Percentiles rank a stretch among this genome's conserved stretches.
phyloP scores from a whole-genome alignment of 2,888 invertebrate genomes.

The Pecten maximus region DNA sequence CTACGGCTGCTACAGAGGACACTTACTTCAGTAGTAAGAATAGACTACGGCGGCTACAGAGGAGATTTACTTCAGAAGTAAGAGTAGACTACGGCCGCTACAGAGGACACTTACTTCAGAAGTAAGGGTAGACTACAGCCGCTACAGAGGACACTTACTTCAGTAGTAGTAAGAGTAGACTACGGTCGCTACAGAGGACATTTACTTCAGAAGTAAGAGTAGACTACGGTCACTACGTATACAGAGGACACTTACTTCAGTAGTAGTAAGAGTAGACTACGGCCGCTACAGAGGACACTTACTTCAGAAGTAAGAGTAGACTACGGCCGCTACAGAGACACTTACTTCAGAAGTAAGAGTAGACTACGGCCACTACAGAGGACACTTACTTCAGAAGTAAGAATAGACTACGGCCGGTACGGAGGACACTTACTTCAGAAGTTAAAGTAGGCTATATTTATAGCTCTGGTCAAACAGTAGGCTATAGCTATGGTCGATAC shows the following conservation, averaged over 20 bases:
- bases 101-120: no score
- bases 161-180: no score
- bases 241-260: background rate
- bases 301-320: background rate
- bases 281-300: background rate
- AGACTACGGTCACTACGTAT: background rate
- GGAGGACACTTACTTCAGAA: no score
- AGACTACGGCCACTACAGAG: background rate
- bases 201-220: background rate
- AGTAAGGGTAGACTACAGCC: no score
- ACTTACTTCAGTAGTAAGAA: no score
- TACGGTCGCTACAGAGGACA: background rate
- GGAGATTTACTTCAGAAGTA: no score
- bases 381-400: background rate
- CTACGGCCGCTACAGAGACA: background rate
- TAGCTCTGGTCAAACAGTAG: no score
- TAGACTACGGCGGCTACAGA: no score
- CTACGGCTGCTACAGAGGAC: background rate
- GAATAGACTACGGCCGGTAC: no score
- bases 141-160: background rate
- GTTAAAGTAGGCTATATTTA: no score
- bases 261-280: background rate
- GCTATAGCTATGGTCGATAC: no score
- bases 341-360: background rate
- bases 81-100: background rate